These are phyloP conservation scores for Hylyphantes graminicola DNA, from an alignment of 1,140 invertebrate species.

Conservation along the genomic window DNA sequence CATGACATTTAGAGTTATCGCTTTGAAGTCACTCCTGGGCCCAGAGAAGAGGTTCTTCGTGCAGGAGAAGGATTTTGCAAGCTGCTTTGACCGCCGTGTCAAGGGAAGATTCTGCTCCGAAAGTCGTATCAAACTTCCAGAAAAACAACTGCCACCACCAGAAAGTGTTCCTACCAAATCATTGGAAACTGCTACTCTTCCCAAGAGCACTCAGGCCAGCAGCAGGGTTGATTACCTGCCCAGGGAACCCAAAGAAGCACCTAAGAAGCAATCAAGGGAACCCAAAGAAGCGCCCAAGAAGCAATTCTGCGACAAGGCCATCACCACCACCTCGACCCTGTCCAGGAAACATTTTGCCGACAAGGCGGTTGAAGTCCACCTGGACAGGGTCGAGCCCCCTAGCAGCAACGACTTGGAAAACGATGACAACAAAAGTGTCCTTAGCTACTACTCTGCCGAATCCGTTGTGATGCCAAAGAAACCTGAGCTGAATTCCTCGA, in stretches of 20 bases:
- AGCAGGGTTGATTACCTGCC: not conserved
- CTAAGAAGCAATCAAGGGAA: not conserved
- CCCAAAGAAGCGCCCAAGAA: not conserved
- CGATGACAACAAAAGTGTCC: constrained; percentile 60
- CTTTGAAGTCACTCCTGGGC: constrained; percentile 50
- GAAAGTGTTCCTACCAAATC: constrained; percentile 57
- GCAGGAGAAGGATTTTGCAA: constrained; percentile 56
- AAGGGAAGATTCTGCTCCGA: constrained; percentile 43
- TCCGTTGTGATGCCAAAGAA: constrained; percentile 51
- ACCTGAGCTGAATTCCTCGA: constrained; percentile 49
- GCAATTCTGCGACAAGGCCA: not conserved
- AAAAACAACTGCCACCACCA: constrained; percentile 37
- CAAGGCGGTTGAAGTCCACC: constrained; percentile 42
- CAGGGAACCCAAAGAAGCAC: constrained; percentile 12
- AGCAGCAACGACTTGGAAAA: constrained; percentile 32
- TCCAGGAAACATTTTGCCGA: constrained; percentile 43
- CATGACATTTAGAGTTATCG: constrained; percentile 60
- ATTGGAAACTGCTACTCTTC: not conserved
- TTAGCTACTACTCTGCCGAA: constrained; percentile 60
- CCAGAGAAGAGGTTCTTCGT: constrained; percentile 56
- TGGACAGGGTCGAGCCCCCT: constrained; percentile 30
- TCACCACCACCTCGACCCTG: not conserved
- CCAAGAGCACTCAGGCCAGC: constrained; percentile 3
- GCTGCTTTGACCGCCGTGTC: constrained; percentile 45
- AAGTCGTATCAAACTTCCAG: constrained; percentile 49